A percentile compares a stretch with the other conserved stretches of the same genome.
Evolutionary conservation across 1,140 invertebrate species (phyloP).

Genomic region (Gonatopus flavifemur): DNA sequence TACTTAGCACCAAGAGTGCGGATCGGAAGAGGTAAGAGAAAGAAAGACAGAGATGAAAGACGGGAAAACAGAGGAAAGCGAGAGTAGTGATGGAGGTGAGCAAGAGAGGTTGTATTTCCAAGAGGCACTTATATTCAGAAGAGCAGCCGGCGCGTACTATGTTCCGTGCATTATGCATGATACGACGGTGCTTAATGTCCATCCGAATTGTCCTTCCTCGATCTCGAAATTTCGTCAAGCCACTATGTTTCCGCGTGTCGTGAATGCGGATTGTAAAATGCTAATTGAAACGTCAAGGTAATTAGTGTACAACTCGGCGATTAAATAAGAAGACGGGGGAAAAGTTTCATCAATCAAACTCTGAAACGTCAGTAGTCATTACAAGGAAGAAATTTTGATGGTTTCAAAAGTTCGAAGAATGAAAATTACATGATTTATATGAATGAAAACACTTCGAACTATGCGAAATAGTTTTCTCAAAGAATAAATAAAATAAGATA

Average conservation of each 20-base stretch:
- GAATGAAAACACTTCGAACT: too few species aligned
- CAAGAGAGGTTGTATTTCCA: conserved; percentile 18
- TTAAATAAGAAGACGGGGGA: too few species aligned
- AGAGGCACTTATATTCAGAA: conserved; percentile 38
- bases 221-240: conserved; percentile 26
- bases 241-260: not conserved
- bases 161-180: conserved; percentile 45
- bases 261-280: conserved; percentile 17
- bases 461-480: too few species aligned
- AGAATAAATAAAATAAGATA: too few species aligned
- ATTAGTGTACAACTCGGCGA: conserved; percentile 18
- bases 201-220: conserved; percentile 28
- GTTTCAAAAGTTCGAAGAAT: too few species aligned
- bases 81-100: not conserved
- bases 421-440: too few species aligned
- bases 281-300: conserved; percentile 25
- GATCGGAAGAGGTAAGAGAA: conserved; percentile 25
- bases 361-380: too few species aligned
- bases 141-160: conserved; percentile 32
- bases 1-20: conserved; percentile 47
- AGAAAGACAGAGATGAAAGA: conserved; percentile 3
- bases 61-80: not conserved
- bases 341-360: too few species aligned
- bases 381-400: too few species aligned
- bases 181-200: conserved; percentile 38